phyloP scores from a whole-genome alignment of 2,797 vertebrate species.

The Hafferia zeledoni region DNA sequence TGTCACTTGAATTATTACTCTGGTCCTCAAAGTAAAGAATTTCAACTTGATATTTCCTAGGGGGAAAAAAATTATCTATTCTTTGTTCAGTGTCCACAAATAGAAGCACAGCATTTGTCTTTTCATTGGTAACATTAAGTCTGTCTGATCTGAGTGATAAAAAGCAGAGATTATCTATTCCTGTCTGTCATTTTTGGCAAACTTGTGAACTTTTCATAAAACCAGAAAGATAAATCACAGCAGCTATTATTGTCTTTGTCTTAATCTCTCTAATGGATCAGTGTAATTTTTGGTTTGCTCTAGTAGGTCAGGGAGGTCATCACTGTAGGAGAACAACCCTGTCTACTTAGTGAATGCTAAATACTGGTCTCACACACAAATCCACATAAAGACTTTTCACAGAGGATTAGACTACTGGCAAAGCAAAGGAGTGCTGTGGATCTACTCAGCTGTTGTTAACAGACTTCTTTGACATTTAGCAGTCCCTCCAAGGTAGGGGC shows the following conservation, averaged over 20 bases:
- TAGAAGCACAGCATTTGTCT: conserved; percentile 39
- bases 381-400: background rate
- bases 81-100: background rate
- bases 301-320: conserved; percentile 1
- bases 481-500: background rate
- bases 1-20: conserved; percentile 27
- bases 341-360: conserved; percentile 28
- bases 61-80: background rate
- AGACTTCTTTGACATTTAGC: background rate
- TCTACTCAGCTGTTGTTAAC: background rate
- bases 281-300: conserved; percentile 41
- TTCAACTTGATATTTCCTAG: background rate
- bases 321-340: conserved; percentile 4
- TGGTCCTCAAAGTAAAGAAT: background rate
- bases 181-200: conserved; percentile 49
- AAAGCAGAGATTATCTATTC: conserved; percentile 59
- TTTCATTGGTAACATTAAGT: conserved; percentile 39
- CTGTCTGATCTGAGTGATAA: conserved; percentile 57
- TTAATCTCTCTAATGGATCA: conserved; percentile 65
- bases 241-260: conserved; percentile 53
- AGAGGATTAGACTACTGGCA: conserved; percentile 1
- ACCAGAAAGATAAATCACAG: conserved; percentile 54
- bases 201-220: conserved; percentile 60
- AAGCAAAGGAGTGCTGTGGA: background rate
- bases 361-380: background rate